These are phyloP conservation scores for Cyprinodon variegatus DNA, from an alignment of 2,113 vertebrate species.

Conservation along the genomic window DNA sequence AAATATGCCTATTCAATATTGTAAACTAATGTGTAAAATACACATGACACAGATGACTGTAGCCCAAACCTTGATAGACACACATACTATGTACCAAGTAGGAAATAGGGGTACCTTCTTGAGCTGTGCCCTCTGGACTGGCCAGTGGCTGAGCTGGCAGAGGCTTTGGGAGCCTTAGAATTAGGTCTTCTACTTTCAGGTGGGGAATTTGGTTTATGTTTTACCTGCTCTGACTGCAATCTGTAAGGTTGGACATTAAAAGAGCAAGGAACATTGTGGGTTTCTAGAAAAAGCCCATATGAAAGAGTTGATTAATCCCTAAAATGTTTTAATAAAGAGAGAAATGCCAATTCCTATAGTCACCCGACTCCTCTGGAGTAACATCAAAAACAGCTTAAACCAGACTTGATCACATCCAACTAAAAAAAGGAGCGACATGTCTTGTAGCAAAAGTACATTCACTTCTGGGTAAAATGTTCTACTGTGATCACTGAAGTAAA, in stretches of 20 bases:
- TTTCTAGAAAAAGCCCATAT: conserved; percentile 46
- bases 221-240: conserved; percentile 99
- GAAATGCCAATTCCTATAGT: conserved; percentile 2
- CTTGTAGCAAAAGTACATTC: conserved; percentile 10
- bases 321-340: conserved; percentile 14
- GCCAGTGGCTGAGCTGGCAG: conserved; percentile 93
- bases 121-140: conserved; percentile 97
- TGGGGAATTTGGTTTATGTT: conserved; percentile 98
- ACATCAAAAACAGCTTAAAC: conserved; percentile 21
- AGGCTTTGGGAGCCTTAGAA: conserved; percentile 99
- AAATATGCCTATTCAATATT: conserved; percentile 16
- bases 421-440: conserved; percentile 17
- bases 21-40: conserved; percentile 27
- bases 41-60: neutral
- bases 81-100: conserved; percentile 55
- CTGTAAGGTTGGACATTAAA: conserved; percentile 86
- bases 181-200: conserved; percentile 98
- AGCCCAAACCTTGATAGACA: conserved; percentile 48
- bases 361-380: conserved; percentile 16
- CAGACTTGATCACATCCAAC: conserved; percentile 14
- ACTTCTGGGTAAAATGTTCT: neutral
- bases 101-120: conserved; percentile 89
- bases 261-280: conserved; percentile 71
- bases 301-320: conserved; percentile 31
- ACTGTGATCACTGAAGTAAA: conserved; percentile 5